Base-by-base conservation (phyloP, 2,797 vertebrate species). In the Enteromius argenteus region DNA sequence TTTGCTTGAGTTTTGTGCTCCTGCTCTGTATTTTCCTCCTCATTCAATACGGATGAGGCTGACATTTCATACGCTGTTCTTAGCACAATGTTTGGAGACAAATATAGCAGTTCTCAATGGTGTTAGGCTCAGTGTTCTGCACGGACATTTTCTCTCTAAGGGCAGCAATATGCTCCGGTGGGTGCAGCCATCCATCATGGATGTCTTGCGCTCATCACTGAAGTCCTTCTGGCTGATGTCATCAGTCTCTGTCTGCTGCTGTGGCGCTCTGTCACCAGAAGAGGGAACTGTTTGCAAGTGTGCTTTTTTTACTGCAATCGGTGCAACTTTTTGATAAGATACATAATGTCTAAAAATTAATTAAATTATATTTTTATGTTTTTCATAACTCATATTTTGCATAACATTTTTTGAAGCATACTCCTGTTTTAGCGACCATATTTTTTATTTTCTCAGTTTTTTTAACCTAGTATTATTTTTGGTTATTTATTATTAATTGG, bases 111-210 rank as follows among this genome's bases (percentile, higher is more conserved):
- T 72, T 74, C 49, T 87, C 68, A 87, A 73, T 83, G 84, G 79
- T 91, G 86, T 86, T 87, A 90, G 85, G 88, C 72, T 32, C 76
- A 73, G 79, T 86, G 85, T 90, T 89, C 90, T 83, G 86, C 69
- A 90, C 87, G 84, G 87, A 91, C 90, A 94, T 94, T 91, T 92
- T 94, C 93, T 93, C 93, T 92, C 82, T 93, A 93, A 93, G 92
- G 91, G 91, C 84, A 93, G 93, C 92, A 94, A 94, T 95, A 94
- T 94, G 92, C 91, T 93, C 90, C 90, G 88, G 87, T 84, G 88
- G 92, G 85, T 92, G 91, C 90, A 80, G 80, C 88, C 91, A 95
- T 95, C 94, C 92, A 94, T 94, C 94, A 94, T 91, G 49, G 60
- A 78, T 86, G 85, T 82, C 71, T 66, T 76, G 42, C 66, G 44